These are phyloP conservation scores for Acanthis flammea DNA, from an alignment of 2,797 vertebrate genomes.

Conservation along the genomic window DNA sequence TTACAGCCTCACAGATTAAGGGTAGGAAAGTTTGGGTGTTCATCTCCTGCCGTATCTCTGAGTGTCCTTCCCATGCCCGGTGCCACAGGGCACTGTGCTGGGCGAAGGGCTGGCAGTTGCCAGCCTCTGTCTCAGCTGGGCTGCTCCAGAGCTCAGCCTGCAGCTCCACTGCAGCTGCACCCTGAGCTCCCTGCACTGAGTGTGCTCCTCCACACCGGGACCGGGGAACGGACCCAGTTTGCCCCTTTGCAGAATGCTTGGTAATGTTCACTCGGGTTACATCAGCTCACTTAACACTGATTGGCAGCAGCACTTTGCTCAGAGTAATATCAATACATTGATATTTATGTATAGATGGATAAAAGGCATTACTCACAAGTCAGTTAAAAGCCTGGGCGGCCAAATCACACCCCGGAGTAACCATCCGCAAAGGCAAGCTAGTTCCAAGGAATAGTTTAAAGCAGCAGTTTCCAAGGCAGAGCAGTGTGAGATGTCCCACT, in stretches of 20 bases:
- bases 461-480: background rate
- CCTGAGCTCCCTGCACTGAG: background rate
- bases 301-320: background rate
- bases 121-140: background rate
- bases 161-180: background rate
- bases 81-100: background rate
- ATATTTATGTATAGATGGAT: no score
- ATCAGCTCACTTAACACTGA: background rate
- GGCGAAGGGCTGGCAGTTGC: background rate
- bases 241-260: background rate
- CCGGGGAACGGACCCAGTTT: accelerated
- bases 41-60: background rate
- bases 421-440: background rate
- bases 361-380: background rate
- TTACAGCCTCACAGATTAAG: background rate
- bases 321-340: background rate
- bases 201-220: background rate
- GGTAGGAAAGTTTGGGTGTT: background rate
- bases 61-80: background rate
- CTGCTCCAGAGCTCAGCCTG: background rate
- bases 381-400: background rate
- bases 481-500: background rate
- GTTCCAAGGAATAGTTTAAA: background rate
- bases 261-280: background rate
- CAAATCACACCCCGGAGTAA: background rate